phyloP scores from a whole-genome alignment of 2,113 vertebrate species.

The Meleagris gallopavo region DNA sequence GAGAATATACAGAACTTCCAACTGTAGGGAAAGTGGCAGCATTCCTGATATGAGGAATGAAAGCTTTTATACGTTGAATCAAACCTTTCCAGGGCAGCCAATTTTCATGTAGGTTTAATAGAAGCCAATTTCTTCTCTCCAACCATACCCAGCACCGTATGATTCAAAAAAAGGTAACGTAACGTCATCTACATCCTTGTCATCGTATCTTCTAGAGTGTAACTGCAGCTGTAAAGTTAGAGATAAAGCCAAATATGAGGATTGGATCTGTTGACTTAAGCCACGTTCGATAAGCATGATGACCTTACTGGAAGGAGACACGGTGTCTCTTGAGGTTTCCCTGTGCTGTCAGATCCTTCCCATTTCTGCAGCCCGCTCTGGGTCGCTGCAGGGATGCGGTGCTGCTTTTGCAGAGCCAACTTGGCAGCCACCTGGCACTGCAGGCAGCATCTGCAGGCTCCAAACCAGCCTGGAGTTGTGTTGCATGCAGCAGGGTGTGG shows the following conservation, averaged over 20 bases:
- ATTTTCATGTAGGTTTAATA: neutral
- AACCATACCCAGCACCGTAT: neutral
- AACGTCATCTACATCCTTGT: neutral
- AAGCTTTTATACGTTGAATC: neutral
- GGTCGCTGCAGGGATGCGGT: neutral
- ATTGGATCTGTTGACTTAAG: neutral
- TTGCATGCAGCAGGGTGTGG: accelerated
- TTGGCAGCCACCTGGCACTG: neutral
- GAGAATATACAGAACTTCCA: neutral
- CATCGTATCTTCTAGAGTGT: neutral
- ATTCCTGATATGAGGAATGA: neutral
- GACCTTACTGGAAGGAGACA: slow-evolving; percentile 21
- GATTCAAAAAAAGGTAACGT: neutral
- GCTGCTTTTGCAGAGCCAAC: neutral
- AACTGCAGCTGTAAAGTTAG: neutral
- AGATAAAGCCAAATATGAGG: neutral
- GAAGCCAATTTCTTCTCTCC: neutral
- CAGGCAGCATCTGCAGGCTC: neutral
- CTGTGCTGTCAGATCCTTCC: neutral
- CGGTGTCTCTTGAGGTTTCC: neutral
- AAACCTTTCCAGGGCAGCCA: neutral
- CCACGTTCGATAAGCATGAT: neutral
- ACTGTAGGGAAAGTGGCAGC: neutral
- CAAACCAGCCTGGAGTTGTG: accelerated
- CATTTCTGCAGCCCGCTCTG: neutral